A percentile compares a stretch with the other conserved stretches of the same genome.
These are phyloP conservation scores for Cyaniris semiargus DNA, from an alignment of 2,888 invertebrate species.

Conservation along the genomic window DNA sequence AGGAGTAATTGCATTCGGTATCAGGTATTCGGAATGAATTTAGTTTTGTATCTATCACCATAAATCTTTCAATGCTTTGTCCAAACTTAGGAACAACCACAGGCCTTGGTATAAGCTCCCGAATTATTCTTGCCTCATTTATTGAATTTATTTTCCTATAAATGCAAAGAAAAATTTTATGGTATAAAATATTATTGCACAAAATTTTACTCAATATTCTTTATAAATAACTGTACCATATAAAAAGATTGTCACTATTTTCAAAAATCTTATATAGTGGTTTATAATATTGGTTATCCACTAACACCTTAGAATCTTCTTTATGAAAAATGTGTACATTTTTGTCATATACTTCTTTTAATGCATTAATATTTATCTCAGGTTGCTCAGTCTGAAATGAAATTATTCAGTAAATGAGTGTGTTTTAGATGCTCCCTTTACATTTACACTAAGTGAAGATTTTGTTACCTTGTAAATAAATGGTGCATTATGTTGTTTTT, in stretches of 20 bases:
- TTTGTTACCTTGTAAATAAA: slow-evolving; percentile 77
- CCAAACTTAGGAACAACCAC: slow-evolving; percentile 85
- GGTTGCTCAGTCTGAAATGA: slow-evolving; percentile 80
- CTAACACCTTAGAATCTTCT: slow-evolving; percentile 82
- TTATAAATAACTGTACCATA: slow-evolving; percentile 54
- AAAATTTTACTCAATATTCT: slow-evolving; percentile 12
- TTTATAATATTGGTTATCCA: slow-evolving; percentile 59
- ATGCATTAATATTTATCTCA: slow-evolving; percentile 72
- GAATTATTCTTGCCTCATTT: slow-evolving; percentile 84
- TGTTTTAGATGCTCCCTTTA: neutral
- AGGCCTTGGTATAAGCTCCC: slow-evolving; percentile 87
- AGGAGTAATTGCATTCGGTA: slow-evolving; percentile 90
- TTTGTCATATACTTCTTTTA: slow-evolving; percentile 80
- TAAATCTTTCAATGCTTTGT: slow-evolving; percentile 88
- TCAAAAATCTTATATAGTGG: slow-evolving; percentile 62
- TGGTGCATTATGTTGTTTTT: slow-evolving; percentile 64
- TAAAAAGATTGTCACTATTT: slow-evolving; percentile 53
- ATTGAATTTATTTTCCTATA: slow-evolving; percentile 89
- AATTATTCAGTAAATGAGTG: slow-evolving; percentile 19
- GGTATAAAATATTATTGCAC: slow-evolving; percentile 1
- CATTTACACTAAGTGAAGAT: neutral
- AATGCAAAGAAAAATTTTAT: slow-evolving; percentile 41
- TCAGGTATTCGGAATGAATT: slow-evolving; percentile 85
- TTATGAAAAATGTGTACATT: slow-evolving; percentile 82
- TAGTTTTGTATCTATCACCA: slow-evolving; percentile 87